Conservation (phyloP, 2,888 invertebrate genomes). For the Dynastes maya region DNA sequence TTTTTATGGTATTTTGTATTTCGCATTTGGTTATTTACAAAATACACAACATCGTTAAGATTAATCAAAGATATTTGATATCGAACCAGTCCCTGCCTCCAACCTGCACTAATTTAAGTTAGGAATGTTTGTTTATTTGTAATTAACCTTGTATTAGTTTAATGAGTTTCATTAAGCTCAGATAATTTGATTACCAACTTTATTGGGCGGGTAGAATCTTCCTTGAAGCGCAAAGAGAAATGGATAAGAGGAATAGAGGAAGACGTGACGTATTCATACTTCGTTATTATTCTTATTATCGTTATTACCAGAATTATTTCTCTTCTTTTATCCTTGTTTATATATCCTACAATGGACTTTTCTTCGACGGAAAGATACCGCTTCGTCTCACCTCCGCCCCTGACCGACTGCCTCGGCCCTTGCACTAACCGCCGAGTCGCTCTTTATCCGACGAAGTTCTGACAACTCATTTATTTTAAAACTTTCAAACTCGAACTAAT, state of each 20-base stretch:
- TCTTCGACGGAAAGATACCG: background rate
- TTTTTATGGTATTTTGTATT: too few relatives aligned
- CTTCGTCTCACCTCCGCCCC: background rate
- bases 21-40: too few relatives aligned
- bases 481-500: constrained; percentile 63
- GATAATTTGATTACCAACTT: constrained; percentile 68
- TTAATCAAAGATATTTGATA: too few relatives aligned
- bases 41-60: too few relatives aligned
- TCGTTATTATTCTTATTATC: constrained; percentile 8
- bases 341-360: constrained; percentile 3
- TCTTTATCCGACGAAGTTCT: constrained; percentile 58
- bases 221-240: too few relatives aligned
- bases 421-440: constrained; percentile 13
- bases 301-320: constrained; percentile 1
- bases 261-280: background rate
- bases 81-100: too few relatives aligned
- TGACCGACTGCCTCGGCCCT: constrained; percentile 1
- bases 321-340: background rate
- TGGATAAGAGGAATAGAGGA: background rate
- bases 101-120: constrained; percentile 61
- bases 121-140: constrained; percentile 67
- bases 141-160: constrained; percentile 67
- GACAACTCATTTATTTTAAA: constrained; percentile 67
- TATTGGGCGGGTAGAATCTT: constrained; percentile 65
- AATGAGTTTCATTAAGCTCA: constrained; percentile 67